Conservation (phyloP, 2,888 invertebrate species). For the Macrophya alboannulata region DNA sequence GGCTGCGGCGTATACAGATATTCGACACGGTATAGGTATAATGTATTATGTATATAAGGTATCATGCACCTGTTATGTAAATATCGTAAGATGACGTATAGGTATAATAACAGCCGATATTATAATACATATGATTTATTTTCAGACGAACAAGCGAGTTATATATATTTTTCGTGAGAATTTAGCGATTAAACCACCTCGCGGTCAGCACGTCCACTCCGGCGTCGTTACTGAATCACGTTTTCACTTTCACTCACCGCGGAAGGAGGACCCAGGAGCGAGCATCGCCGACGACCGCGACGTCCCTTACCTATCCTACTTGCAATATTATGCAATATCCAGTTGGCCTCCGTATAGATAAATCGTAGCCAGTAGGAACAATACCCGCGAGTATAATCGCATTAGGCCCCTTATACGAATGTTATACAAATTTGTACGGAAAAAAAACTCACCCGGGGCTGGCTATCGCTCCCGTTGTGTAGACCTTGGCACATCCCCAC, state of each 20-base stretch:
- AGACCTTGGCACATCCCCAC: background rate
- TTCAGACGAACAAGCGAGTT: background rate
- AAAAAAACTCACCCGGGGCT: background rate
- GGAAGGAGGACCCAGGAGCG: constrained; percentile 2
- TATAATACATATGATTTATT: background rate
- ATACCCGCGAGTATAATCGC: background rate
- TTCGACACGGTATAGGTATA: background rate
- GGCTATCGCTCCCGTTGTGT: background rate
- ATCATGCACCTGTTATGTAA: too few relatives aligned
- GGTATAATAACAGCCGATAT: too few relatives aligned
- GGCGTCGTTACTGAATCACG: constrained; percentile 15
- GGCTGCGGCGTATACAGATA: background rate
- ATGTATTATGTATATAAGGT: too few relatives aligned
- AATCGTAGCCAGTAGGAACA: background rate
- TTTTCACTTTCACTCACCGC: constrained; percentile 31
- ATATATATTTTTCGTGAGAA: background rate
- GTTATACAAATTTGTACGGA: background rate
- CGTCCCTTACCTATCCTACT: background rate
- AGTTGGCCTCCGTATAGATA: background rate
- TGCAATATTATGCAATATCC: background rate
- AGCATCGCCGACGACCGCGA: constrained; percentile 4
- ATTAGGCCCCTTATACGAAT: background rate
- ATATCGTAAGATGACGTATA: too few relatives aligned
- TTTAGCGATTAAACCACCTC: background rate
- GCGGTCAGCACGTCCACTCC: constrained; percentile 14